A percentile compares a stretch with the other conserved stretches of the same genome.
These are phyloP conservation scores for Campoletis raptor DNA, from an alignment of 2,888 invertebrate species.

Conservation along the genomic window DNA sequence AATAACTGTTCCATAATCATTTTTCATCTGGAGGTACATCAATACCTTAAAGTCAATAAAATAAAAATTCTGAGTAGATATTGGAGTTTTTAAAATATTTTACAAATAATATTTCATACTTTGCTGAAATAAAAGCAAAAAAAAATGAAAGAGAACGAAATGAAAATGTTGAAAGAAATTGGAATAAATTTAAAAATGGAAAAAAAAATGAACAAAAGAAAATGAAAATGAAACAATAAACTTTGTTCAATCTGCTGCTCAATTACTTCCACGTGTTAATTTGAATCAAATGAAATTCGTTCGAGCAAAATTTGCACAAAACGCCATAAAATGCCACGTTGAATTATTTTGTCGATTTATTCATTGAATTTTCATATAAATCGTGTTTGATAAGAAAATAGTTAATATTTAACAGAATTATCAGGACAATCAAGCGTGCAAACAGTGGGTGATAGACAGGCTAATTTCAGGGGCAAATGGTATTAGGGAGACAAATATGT, in stretches of 20 bases:
- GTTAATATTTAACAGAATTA: constrained; percentile 1
- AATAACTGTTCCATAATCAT: no score
- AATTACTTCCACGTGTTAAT: not conserved
- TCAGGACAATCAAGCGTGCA: constrained; percentile 35
- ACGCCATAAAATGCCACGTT: not conserved
- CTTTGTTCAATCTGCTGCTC: not conserved
- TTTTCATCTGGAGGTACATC: no score
- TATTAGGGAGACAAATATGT: constrained; percentile 43
- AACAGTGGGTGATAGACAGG: constrained; percentile 14
- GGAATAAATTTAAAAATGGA: no score
- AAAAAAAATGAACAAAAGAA: no score
- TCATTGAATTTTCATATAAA: not conserved
- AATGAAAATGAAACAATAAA: not conserved
- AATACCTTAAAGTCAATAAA: no score
- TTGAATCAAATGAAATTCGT: not conserved
- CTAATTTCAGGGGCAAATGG: constrained; percentile 45
- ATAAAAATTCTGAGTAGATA: no score
- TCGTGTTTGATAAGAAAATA: not conserved
- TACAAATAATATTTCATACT: no score
- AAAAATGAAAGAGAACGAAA: no score
- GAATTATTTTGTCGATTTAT: not conserved
- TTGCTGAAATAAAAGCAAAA: not conserved
- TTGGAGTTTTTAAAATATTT: no score
- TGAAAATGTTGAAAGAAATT: no score
- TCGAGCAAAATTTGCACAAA: not conserved